Evolutionary conservation across 2,113 vertebrate species (phyloP).

Genomic region (Verasper variegatus): DNA sequence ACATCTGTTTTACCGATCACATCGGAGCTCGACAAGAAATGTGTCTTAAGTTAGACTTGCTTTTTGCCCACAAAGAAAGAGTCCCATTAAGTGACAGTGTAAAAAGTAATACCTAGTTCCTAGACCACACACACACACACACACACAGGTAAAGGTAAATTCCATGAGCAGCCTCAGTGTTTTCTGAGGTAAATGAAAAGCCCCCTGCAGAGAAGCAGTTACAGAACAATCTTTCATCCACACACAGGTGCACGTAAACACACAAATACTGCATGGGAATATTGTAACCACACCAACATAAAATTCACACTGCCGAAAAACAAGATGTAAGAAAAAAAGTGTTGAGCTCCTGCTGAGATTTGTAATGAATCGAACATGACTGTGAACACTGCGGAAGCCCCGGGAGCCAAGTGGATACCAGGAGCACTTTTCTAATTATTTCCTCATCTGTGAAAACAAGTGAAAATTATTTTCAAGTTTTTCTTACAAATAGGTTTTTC

Average conservation of each 20-base stretch:
- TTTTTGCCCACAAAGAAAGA: background rate
- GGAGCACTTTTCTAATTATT: background rate
- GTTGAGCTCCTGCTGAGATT: conserved; percentile 37
- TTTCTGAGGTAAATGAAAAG: conserved; percentile 34
- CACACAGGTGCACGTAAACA: conserved; percentile 17
- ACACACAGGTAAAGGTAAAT: background rate
- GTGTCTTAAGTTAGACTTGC: no score
- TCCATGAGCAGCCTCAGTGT: conserved; percentile 6
- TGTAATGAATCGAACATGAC: conserved; percentile 38
- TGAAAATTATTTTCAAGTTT: background rate
- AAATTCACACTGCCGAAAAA: conserved; percentile 11
- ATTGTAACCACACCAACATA: conserved; percentile 9
- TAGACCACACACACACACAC: background rate
- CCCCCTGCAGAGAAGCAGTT: conserved; percentile 24
- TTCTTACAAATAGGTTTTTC: background rate
- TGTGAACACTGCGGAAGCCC: conserved; percentile 3
- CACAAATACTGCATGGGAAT: background rate
- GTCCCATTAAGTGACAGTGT: background rate
- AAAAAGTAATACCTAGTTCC: background rate
- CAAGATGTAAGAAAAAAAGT: conserved; percentile 13
- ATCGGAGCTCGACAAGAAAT: no score
- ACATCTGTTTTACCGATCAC: no score
- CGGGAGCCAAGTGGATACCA: background rate
- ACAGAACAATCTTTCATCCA: conserved; percentile 30
- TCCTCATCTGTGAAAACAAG: background rate